phyloP scores from a whole-genome alignment of 2,797 vertebrate genomes.

The Paedocypris micromegethes region DNA sequence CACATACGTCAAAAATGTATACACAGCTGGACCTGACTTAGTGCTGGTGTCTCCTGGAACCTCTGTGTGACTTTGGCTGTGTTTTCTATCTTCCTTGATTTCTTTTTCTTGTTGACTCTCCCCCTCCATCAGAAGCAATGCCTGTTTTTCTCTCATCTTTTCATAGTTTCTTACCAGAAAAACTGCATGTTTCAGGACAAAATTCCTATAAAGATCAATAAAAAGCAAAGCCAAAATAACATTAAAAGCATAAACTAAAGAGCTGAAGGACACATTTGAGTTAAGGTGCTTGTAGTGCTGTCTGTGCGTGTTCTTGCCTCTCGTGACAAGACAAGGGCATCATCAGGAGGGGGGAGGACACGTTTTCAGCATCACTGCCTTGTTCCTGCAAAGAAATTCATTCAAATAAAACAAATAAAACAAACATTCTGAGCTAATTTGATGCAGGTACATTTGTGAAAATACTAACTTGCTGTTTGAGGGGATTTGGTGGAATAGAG shows the following conservation, averaged over 20 bases:
- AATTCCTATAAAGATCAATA: conserved; percentile 70
- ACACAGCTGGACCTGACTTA: conserved; percentile 84
- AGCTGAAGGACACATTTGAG: neutral
- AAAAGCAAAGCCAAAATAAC: neutral
- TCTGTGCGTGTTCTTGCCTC: conserved; percentile 59
- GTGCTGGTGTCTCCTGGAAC: conserved; percentile 83
- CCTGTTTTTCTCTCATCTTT: conserved; percentile 72
- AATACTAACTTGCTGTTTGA: conserved; percentile 33
- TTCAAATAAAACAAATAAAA: conserved; percentile 7
- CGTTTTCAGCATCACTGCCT: conserved; percentile 45
- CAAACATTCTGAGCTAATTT: neutral
- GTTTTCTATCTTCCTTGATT: conserved; percentile 13
- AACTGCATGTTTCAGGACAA: conserved; percentile 87
- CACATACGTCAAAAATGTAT: conserved; percentile 56
- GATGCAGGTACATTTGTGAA: neutral
- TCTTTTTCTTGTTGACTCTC: conserved; percentile 52
- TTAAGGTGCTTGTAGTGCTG: neutral
- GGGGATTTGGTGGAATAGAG: conserved; percentile 19
- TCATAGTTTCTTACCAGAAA: conserved; percentile 96
- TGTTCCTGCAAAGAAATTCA: conserved; percentile 39
- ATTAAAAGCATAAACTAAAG: conserved; percentile 10
- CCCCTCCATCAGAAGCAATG: conserved; percentile 40
- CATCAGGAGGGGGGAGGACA: conserved; percentile 85
- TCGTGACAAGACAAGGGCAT: conserved; percentile 91
- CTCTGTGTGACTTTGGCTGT: conserved; percentile 69